A percentile compares a stretch with the other conserved stretches of the same genome.
These are phyloP conservation scores for Caerostris extrusa DNA, from an alignment of 1,140 invertebrate species.

Conservation along the genomic window DNA sequence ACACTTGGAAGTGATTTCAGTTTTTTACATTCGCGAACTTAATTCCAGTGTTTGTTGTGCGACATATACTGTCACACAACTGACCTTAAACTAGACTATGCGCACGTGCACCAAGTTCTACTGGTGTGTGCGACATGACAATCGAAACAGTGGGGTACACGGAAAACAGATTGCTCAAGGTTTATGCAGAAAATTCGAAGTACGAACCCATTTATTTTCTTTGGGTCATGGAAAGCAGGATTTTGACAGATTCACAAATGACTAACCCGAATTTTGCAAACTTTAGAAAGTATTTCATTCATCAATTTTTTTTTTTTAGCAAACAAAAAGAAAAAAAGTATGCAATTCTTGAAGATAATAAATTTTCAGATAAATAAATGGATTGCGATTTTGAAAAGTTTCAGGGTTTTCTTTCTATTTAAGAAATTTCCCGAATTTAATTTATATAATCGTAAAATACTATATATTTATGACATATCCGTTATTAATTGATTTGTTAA, in stretches of 20 bases:
- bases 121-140: conserved; percentile 18
- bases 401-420: too few relatives aligned
- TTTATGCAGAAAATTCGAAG: conserved; percentile 7
- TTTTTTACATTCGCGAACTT: neutral
- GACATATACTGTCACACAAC: neutral
- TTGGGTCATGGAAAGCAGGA: conserved; percentile 17
- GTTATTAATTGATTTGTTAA: too few relatives aligned
- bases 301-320: neutral
- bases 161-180: neutral
- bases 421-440: too few relatives aligned
- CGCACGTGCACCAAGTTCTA: conserved; percentile 6
- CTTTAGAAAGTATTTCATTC: neutral
- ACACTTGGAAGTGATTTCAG: conserved; percentile 14
- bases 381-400: too few relatives aligned
- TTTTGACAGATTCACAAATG: conserved; percentile 28
- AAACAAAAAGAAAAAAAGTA: neutral
- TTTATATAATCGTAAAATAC: too few relatives aligned
- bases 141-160: neutral
- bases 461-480: too few relatives aligned
- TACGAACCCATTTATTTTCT: conserved; percentile 51
- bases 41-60: neutral
- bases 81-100: neutral
- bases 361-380: too few relatives aligned
- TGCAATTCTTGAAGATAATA: too few relatives aligned
- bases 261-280: neutral